Evolutionary conservation across 2,113 vertebrate genomes (phyloP).

Genomic region (Globicephala melas): DNA sequence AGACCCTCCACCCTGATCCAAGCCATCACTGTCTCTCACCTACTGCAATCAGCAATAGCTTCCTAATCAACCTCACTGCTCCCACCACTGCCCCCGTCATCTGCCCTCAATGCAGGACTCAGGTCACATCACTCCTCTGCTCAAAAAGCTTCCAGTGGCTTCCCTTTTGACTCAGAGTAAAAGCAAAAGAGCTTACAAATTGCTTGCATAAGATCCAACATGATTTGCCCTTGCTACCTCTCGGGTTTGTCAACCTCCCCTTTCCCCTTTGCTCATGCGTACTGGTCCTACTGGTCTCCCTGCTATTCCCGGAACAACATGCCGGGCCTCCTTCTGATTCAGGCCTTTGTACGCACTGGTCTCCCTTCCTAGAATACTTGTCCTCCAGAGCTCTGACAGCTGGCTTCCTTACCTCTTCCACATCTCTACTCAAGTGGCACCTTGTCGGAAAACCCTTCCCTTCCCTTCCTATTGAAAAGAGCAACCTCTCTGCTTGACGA

Average conservation of each 20-base stretch:
- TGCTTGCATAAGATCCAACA: not conserved
- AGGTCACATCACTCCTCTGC: not conserved
- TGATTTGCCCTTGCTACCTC: not conserved
- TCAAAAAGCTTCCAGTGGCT: not conserved
- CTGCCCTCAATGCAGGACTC: not conserved
- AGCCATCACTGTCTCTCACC: not conserved
- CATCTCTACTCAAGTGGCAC: not conserved
- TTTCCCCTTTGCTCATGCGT: not conserved
- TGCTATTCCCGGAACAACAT: not conserved
- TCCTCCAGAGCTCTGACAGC: not conserved
- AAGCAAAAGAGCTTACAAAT: not conserved
- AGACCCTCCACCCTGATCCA: not conserved
- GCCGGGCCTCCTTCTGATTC: not conserved
- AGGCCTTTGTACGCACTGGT: not conserved
- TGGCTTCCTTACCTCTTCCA: not conserved
- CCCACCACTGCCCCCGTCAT: not conserved
- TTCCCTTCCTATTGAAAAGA: not conserved
- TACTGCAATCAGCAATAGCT: not conserved
- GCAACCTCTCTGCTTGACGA: not conserved
- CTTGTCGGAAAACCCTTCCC: not conserved
- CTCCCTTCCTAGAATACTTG: not conserved
- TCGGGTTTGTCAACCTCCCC: not conserved
- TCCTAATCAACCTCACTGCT: not conserved
- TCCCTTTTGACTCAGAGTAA: not conserved
- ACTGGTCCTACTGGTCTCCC: not conserved